A percentile compares a stretch with the other conserved stretches of the same genome.
Conservation (phyloP, 2,888 invertebrate species). For the Drosophila incognita region DNA sequence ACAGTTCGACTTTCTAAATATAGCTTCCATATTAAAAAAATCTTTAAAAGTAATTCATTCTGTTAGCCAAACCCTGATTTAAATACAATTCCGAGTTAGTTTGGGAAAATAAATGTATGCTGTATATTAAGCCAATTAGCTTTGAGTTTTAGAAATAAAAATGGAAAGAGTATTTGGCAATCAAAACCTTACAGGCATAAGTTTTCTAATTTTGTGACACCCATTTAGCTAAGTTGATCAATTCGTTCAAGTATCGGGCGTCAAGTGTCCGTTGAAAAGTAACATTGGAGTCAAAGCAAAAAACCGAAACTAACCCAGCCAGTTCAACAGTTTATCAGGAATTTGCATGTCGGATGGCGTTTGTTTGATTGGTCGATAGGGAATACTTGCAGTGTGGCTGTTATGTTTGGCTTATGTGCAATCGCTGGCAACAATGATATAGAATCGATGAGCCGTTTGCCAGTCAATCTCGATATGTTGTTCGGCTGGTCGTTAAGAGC, state of each 20-base stretch:
- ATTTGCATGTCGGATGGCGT: slow-evolving; percentile 67
- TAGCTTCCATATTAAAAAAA: background rate
- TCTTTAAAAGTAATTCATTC: background rate
- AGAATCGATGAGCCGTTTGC: slow-evolving; percentile 66
- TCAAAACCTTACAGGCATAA: background rate
- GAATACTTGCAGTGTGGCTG: slow-evolving; percentile 11
- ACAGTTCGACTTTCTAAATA: background rate
- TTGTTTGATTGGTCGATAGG: slow-evolving; percentile 42
- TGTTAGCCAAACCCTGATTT: background rate
- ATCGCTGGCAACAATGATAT: slow-evolving; percentile 54
- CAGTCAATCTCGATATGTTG: slow-evolving; percentile 44
- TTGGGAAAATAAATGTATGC: background rate
- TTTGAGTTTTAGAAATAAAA: background rate
- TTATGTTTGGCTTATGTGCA: slow-evolving; percentile 56
- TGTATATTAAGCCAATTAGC: background rate
- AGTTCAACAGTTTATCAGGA: slow-evolving; percentile 55
- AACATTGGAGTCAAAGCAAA: background rate
- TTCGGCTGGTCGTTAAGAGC: slow-evolving; percentile 37
- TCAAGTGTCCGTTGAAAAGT: background rate
- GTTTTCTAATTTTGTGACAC: slow-evolving; percentile 3
- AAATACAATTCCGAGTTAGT: background rate
- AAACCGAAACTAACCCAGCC: slow-evolving; percentile 28
- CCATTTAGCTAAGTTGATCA: slow-evolving; percentile 9
- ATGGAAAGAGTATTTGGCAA: background rate
- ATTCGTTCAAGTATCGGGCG: slow-evolving; percentile 3